A percentile compares a stretch with the other conserved stretches of the same genome.
These are phyloP conservation scores for Cyclura pinguis DNA, from an alignment of 2,797 vertebrate genomes.

Conservation along the genomic window DNA sequence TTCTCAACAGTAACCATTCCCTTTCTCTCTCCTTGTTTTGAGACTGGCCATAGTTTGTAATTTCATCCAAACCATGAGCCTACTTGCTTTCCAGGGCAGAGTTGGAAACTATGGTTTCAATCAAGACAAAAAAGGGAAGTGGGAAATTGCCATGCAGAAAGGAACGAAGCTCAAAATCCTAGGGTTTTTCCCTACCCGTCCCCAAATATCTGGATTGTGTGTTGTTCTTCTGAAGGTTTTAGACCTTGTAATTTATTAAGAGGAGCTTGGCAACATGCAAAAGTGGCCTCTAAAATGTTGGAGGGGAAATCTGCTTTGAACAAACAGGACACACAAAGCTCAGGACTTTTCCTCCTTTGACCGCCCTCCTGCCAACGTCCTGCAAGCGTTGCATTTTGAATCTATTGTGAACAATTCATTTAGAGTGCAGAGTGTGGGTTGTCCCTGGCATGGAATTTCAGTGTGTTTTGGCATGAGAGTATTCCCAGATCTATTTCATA, in stretches of 20 bases:
- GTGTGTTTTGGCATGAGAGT: neutral
- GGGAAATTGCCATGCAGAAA: no score
- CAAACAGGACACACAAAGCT: neutral
- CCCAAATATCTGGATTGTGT: neutral
- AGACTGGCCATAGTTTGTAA: neutral
- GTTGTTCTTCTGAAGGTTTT: neutral
- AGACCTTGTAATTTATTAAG: neutral
- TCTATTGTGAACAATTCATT: neutral
- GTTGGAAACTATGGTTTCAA: neutral
- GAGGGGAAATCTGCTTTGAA: neutral
- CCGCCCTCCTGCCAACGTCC: neutral
- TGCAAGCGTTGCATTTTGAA: neutral
- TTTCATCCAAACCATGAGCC: neutral
- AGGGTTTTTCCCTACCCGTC: neutral
- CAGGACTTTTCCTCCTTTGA: neutral
- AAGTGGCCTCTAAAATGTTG: neutral
- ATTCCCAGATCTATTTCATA: conserved; percentile 10
- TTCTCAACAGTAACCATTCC: neutral
- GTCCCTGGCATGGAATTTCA: neutral
- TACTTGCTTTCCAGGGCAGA: neutral
- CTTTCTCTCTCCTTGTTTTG: neutral
- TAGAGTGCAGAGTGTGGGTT: neutral
- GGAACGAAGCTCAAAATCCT: no score
- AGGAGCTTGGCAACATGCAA: no score
- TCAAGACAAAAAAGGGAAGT: neutral